Percentiles rank a stretch among this genome's conserved stretches.
Evolutionary conservation across 37 sponge, comb jelly and placozoan species (phyloP).

Genomic region (Crambe crambe): DNA sequence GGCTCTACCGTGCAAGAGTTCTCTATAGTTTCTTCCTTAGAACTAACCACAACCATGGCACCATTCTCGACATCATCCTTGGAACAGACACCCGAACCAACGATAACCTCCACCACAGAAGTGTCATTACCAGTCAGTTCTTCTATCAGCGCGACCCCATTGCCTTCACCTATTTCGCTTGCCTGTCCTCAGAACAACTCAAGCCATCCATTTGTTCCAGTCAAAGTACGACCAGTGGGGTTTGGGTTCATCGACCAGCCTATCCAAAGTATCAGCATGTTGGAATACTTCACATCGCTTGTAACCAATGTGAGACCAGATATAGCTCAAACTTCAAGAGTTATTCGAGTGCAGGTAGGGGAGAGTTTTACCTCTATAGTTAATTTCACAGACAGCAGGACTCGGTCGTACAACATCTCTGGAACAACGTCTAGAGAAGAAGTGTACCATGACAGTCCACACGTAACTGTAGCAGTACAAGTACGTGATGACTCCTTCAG

Average conservation of each 20-base stretch:
- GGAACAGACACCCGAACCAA: background rate
- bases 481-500: conserved; percentile 22
- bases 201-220: background rate
- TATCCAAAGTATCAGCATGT: background rate
- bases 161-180: background rate
- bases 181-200: background rate
- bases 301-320: background rate
- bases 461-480: conserved; percentile 19
- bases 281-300: background rate
- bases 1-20: too few species aligned
- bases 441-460: conserved; percentile 12
- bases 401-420: background rate
- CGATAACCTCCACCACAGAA: background rate
- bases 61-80: too few species aligned
- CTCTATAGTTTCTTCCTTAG: too few species aligned
- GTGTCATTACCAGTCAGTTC: too few species aligned
- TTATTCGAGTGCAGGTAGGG: background rate
- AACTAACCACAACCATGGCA: background rate
- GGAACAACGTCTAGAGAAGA: background rate
- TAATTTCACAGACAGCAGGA: background rate
- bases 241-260: background rate
- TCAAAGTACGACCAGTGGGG: background rate
- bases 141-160: background rate
- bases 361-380: background rate
- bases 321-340: background rate